Percentiles rank a stretch among this genome's conserved stretches.
Conservation (phyloP, 2,888 invertebrate species). For the Chromoteleia sp. region DNA sequence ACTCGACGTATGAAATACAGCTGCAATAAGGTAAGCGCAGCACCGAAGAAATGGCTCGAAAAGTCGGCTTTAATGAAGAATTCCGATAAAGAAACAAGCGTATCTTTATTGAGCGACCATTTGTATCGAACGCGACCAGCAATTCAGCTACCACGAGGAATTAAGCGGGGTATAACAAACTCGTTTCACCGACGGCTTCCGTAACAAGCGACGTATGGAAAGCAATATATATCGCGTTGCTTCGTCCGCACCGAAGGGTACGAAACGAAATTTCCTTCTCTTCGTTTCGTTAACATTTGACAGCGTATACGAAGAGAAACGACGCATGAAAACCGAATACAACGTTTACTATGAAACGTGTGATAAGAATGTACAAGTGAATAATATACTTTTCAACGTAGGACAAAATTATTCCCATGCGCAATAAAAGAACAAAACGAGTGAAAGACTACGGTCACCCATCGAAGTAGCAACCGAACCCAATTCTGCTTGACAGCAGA, state of each 20-base stretch:
- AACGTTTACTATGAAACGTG: no score
- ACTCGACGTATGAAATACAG: slow-evolving; percentile 28
- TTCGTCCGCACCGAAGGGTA: background rate
- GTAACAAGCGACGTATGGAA: slow-evolving; percentile 45
- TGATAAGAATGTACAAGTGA: no score
- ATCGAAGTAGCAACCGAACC: no score
- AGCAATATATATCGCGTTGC: slow-evolving; percentile 26
- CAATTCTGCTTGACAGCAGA: no score
- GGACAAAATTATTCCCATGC: no score
- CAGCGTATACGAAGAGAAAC: no score
- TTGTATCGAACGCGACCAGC: slow-evolving; percentile 68
- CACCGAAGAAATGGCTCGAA: slow-evolving; percentile 11
- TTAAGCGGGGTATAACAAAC: slow-evolving; percentile 64
- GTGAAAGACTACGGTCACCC: no score
- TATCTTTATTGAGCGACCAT: slow-evolving; percentile 71
- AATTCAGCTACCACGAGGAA: slow-evolving; percentile 55
- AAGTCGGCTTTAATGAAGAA: slow-evolving; percentile 53
- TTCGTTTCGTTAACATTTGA: no score
- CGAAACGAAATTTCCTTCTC: background rate
- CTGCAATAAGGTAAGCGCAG: slow-evolving; percentile 28
- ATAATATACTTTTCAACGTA: no score
- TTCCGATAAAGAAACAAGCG: slow-evolving; percentile 65
- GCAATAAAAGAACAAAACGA: no score
- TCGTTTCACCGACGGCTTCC: slow-evolving; percentile 64
- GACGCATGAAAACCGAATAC: no score